Percentiles rank a stretch among this genome's conserved stretches.
These are phyloP conservation scores for Elanoides forficatus DNA, from an alignment of 2,113 vertebrate genomes.

Conservation along the genomic window DNA sequence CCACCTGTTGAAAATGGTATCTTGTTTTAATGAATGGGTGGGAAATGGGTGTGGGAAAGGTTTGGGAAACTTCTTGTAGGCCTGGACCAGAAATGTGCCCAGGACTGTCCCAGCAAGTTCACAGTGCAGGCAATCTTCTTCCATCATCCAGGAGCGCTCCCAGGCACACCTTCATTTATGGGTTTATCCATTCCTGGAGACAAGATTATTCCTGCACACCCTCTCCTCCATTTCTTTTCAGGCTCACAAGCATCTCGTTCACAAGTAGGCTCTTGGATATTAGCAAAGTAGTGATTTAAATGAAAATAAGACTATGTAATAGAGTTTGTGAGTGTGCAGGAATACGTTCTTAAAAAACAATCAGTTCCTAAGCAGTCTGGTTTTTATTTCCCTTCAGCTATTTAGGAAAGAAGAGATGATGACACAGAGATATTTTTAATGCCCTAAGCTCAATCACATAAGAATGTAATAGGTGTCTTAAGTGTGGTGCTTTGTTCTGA, in stretches of 20 bases:
- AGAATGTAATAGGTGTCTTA: background rate
- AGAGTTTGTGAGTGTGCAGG: background rate
- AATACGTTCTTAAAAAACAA: background rate
- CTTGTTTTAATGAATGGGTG: background rate
- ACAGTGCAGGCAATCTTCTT: background rate
- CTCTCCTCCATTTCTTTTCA: background rate
- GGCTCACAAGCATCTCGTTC: background rate
- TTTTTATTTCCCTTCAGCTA: background rate
- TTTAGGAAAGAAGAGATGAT: background rate
- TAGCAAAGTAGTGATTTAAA: background rate
- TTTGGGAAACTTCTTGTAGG: background rate
- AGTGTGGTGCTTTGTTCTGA: background rate
- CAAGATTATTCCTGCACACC: background rate
- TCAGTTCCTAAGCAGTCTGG: accelerated
- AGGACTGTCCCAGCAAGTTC: background rate
- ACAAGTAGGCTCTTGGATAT: background rate
- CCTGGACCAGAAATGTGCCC: background rate
- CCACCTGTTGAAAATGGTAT: background rate
- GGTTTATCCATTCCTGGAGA: background rate
- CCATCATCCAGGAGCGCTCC: background rate
- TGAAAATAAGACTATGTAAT: background rate
- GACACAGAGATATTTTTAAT: background rate
- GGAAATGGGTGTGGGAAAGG: background rate
- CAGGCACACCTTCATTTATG: background rate
- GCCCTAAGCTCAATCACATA: background rate